Conservation (phyloP, 2,888 invertebrate species). For the Scaptomyza reducta region DNA sequence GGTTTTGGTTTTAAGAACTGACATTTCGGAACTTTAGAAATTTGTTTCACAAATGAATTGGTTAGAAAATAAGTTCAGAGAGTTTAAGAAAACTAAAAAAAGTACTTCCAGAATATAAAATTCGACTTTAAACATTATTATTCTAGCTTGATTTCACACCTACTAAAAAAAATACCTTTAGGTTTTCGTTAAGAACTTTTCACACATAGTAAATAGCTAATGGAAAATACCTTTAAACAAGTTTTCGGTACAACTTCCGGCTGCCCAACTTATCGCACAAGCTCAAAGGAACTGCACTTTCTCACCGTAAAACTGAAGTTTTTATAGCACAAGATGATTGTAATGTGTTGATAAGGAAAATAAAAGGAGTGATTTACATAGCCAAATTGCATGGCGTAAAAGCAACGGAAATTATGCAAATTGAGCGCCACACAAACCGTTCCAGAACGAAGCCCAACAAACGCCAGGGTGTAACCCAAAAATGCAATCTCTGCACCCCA, state of each 20-base stretch:
- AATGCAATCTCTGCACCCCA: slow-evolving; percentile 36
- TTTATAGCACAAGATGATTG: slow-evolving; percentile 46
- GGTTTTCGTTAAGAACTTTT: neutral
- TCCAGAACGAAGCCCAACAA: slow-evolving; percentile 20
- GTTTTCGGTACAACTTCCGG: neutral
- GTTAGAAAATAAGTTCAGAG: too few relatives aligned
- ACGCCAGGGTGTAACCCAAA: slow-evolving; percentile 35
- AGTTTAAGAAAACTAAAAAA: too few relatives aligned
- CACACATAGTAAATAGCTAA: neutral
- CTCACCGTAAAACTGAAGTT: slow-evolving; percentile 41
- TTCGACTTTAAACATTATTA: too few relatives aligned
- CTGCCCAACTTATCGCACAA: slow-evolving; percentile 21
- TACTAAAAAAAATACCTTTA: neutral
- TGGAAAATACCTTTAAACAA: neutral
- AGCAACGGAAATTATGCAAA: slow-evolving; percentile 48
- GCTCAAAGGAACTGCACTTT: slow-evolving; percentile 44
- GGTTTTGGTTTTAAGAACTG: too few relatives aligned
- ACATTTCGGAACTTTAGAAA: too few relatives aligned
- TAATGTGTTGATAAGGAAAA: slow-evolving; percentile 34
- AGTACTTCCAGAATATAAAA: too few relatives aligned
- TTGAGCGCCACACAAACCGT: slow-evolving; percentile 26
- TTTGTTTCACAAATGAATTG: too few relatives aligned
- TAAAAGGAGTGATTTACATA: slow-evolving; percentile 42
- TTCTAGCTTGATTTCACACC: neutral
- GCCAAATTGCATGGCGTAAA: slow-evolving; percentile 47